A percentile compares a stretch with the other conserved stretches of the same genome.
These are phyloP conservation scores for Sclerurus mexicanus DNA, from an alignment of 2,113 vertebrate genomes.

Conservation along the genomic window DNA sequence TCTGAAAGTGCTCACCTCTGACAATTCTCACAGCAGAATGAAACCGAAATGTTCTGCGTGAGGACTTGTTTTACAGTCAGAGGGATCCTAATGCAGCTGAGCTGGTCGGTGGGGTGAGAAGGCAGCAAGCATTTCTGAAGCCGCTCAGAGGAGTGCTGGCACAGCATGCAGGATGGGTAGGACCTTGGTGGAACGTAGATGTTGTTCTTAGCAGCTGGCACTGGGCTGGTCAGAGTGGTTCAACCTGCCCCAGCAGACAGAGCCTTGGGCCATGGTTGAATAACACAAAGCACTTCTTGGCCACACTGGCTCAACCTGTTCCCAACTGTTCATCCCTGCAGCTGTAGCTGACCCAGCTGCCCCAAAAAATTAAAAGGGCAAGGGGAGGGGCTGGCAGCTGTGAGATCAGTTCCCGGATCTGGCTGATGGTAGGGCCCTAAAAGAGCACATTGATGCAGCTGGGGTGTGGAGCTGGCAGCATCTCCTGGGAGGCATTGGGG, in stretches of 20 bases:
- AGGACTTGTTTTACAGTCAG: not conserved
- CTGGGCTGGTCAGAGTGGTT: constrained; percentile 48
- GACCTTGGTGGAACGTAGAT: not conserved
- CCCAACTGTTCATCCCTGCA: constrained; percentile 38
- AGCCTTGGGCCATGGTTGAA: constrained; percentile 51
- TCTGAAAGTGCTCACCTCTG: not conserved
- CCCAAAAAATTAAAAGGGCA: constrained; percentile 13
- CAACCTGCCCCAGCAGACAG: constrained; percentile 40
- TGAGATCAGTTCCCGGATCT: constrained; percentile 23
- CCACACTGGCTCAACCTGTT: constrained; percentile 29
- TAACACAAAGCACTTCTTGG: constrained; percentile 1
- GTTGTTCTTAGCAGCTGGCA: not conserved
- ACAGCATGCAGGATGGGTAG: not conserved
- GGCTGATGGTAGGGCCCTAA: not conserved
- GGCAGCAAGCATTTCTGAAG: not conserved
- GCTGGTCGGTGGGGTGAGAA: not conserved
- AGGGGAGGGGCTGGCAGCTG: not conserved
- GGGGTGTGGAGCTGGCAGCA: constrained; percentile 32
- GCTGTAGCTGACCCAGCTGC: constrained; percentile 39
- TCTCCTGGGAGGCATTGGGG: not conserved
- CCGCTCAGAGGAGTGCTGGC: rapidly evolving
- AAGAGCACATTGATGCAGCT: not conserved
- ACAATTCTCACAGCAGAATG: rapidly evolving
- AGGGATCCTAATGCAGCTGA: not conserved
- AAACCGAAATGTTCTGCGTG: not conserved